Evolutionary conservation across 2,888 invertebrate genomes (phyloP), one percentile per base, ranked within the genome.

Genomic region (Endotricha flammealis): DNA sequence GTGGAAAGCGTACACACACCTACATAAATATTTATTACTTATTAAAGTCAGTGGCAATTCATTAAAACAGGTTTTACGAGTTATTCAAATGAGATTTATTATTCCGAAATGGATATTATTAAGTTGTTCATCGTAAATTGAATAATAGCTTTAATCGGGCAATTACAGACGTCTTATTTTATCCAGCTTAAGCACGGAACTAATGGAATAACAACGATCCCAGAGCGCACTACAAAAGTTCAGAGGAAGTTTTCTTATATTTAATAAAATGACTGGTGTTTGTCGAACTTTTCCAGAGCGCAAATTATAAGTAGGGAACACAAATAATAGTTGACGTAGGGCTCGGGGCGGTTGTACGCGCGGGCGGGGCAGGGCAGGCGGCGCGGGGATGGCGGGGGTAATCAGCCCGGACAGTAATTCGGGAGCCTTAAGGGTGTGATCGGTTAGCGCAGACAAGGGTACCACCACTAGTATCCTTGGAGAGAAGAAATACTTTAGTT

Each of bases 401-500:
- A 85, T 85, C 81, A 83, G 74, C 74, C 75, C 74, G 76, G 79
- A 79, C 80, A 78, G 81, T 82, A 83, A 85, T 85, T 85, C 79
- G 76, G 77, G 72, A 75, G 78, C 80, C 81, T 81, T 83, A 75
- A 78, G 83, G 83, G 80, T 85, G 80, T 83, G 81, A 83, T 82
- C 79, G 77, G 82, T 81, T 81, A 76, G 74, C 77, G 72, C 76
- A 77, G 81, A 83, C 81, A 74, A 83, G 83, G 83, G 83, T 77
- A 75, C 74, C 66, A 73, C 72, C 70, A 75, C 75, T 73, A 70
- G 62, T 66, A 77, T 79, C 82, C 81, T 81, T 66, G 55, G 80
- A 80, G 81, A 79, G 79, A 82, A 80, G 82, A 81, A 83, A 83
- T 83, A 83, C 77, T 82, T 81, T 76, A 79, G 78, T 81, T 79